Conservation (phyloP, 2,888 invertebrate genomes). For the Napeogenes sylphis region DNA sequence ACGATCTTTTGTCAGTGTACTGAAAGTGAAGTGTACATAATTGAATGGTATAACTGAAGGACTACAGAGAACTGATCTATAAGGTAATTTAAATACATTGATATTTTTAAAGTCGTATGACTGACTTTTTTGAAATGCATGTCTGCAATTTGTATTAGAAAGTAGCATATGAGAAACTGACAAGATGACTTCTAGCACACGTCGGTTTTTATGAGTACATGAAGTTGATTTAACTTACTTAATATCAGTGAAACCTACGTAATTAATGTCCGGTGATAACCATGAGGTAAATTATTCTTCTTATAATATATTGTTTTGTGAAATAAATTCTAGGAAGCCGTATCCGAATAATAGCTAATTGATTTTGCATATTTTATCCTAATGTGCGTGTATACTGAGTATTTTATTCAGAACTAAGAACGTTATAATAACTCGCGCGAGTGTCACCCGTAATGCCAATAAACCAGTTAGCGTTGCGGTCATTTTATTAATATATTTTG, state of each 20-base stretch:
- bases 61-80: conserved; percentile 51
- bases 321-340: conserved; percentile 26
- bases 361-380: conserved; percentile 32
- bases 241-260: conserved; percentile 49
- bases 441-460: conserved; percentile 39
- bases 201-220: conserved; percentile 56
- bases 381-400: conserved; percentile 27
- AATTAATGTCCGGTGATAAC: conserved; percentile 31
- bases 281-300: conserved; percentile 15
- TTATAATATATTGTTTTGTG: conserved; percentile 29
- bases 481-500: conserved; percentile 50
- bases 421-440: conserved; percentile 14
- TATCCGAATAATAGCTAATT: conserved; percentile 28
- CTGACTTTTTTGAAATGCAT: conserved; percentile 26
- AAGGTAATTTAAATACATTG: conserved; percentile 49
- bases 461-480: conserved; percentile 60
- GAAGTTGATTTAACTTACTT: conserved; percentile 63
- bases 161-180: conserved; percentile 67
- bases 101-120: conserved; percentile 14
- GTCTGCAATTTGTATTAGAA: conserved; percentile 63
- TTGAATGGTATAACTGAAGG: conserved; percentile 51
- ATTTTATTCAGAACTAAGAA: conserved; percentile 21
- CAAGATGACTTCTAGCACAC: conserved; percentile 61
- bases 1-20: conserved; percentile 53
- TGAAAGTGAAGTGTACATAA: conserved; percentile 63